Conservation (phyloP, 2,113 vertebrate species). For the Nibea albiflora region DNA sequence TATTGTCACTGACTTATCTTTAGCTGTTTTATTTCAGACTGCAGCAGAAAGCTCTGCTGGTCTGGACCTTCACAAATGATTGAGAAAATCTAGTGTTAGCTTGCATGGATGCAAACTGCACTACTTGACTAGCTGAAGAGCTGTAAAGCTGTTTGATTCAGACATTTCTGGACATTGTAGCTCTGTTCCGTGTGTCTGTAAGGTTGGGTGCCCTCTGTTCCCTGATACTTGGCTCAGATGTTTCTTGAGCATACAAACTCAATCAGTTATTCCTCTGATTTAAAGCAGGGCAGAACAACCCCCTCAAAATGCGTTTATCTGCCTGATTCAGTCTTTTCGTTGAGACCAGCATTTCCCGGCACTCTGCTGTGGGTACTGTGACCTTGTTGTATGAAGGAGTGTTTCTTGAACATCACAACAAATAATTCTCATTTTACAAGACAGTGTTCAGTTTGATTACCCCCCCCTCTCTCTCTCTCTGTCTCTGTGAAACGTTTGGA, state of each 20-base stretch:
- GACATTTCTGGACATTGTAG: background rate
- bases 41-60: no score
- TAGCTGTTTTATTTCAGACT: no score
- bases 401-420: background rate
- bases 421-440: background rate
- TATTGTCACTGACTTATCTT: no score
- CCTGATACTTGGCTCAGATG: background rate
- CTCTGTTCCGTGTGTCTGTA: background rate
- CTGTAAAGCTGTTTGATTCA: no score
- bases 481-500: background rate
- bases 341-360: background rate
- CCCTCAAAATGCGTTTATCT: background rate
- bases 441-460: background rate
- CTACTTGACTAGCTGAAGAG: no score
- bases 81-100: no score
- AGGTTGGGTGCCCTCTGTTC: background rate
- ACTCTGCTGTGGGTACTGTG: background rate
- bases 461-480: background rate
- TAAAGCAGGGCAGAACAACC: slow-evolving; percentile 10
- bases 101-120: no score
- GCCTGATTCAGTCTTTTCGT: background rate
- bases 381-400: background rate
- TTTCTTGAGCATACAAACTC: background rate
- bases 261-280: background rate
- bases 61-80: no score